Conservation (phyloP, 2,113 vertebrate genomes). For the Poecile atricapillus region DNA sequence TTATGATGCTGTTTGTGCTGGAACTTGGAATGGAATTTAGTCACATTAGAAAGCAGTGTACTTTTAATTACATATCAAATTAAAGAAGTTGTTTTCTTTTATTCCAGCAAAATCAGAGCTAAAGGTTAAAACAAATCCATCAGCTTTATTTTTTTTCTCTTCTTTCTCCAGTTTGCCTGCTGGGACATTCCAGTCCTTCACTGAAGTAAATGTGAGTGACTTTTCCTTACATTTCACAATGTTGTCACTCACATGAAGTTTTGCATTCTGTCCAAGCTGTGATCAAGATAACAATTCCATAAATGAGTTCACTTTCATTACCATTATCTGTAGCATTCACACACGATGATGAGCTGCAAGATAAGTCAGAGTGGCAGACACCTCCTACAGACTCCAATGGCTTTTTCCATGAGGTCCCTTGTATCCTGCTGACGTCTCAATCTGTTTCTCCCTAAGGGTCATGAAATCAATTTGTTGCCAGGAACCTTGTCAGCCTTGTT, state of each 20-base stretch:
- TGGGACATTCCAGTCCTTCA: neutral
- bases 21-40: neutral
- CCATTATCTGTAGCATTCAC: conserved; percentile 20
- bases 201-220: neutral
- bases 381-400: neutral
- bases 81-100: neutral
- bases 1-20: neutral
- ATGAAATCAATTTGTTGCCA: conserved; percentile 62
- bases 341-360: neutral
- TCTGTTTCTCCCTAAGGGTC: conserved; percentile 53
- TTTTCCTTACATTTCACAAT: conserved; percentile 12
- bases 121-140: neutral
- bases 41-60: neutral
- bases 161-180: neutral
- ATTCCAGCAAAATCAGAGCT: neutral
- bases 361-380: conserved; percentile 9
- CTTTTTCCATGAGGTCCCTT: conserved; percentile 9
- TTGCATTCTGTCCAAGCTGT: conserved; percentile 4
- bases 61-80: neutral
- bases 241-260: neutral
- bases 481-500: conserved; percentile 30
- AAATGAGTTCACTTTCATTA: conserved; percentile 39
- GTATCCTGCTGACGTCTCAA: conserved; percentile 50
- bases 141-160: neutral
- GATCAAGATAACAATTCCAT: conserved; percentile 33